A percentile compares a stretch with the other conserved stretches of the same genome.
phyloP scores from a whole-genome alignment of 2,113 vertebrate species.

The Nanorana parkeri region DNA sequence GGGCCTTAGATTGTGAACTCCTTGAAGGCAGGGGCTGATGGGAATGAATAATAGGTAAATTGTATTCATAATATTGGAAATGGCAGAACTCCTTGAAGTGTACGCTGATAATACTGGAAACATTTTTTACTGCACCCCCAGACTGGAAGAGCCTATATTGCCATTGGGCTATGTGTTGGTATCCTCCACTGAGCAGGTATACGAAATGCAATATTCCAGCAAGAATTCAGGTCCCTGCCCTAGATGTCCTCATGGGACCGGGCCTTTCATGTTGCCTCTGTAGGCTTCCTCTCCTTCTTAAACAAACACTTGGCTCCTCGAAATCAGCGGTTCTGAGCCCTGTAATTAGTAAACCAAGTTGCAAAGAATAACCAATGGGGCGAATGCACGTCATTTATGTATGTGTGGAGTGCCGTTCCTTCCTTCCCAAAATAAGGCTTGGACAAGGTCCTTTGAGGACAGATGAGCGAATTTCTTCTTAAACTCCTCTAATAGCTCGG shows the following conservation, averaged over 20 bases:
- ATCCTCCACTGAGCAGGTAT: too few species aligned
- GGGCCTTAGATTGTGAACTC: too few species aligned
- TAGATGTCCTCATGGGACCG: not conserved
- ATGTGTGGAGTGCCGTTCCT: slow-evolving; percentile 16
- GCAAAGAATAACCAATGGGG: slow-evolving; percentile 18
- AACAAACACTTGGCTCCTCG: slow-evolving; percentile 31
- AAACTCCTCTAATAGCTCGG: slow-evolving; percentile 6
- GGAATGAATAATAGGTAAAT: too few species aligned
- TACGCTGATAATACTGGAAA: too few species aligned
- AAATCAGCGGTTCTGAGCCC: slow-evolving; percentile 19
- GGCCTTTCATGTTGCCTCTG: not conserved
- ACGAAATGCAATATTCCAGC: not conserved
- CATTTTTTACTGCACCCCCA: too few species aligned
- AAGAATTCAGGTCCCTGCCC: not conserved
- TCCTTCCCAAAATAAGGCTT: slow-evolving; percentile 24
- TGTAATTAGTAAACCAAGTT: slow-evolving; percentile 43
- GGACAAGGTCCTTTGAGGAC: slow-evolving; percentile 43
- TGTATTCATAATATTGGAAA: too few species aligned
- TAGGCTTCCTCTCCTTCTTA: not conserved
- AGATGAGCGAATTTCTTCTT: not conserved
- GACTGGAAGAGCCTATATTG: too few species aligned
- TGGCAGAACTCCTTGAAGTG: too few species aligned
- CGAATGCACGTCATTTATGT: slow-evolving; percentile 21
- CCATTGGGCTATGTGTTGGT: too few species aligned
- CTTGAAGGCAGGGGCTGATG: too few species aligned